phyloP scores from a whole-genome alignment of 2,797 vertebrate genomes.

The Halcyon chelicuti region DNA sequence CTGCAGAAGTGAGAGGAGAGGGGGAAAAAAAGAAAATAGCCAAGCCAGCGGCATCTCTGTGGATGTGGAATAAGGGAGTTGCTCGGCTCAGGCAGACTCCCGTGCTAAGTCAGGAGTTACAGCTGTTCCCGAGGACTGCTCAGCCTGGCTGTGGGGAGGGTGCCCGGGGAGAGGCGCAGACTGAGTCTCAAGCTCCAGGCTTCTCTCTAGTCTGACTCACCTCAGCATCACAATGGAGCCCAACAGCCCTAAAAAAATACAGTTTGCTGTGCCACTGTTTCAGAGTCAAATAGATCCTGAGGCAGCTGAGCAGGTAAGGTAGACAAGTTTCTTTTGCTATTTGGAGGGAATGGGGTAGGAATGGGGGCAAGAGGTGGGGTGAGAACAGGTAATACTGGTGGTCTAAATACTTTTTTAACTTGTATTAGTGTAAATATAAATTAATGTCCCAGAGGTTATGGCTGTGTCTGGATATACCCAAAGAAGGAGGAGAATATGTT shows the following conservation, averaged over 20 bases:
- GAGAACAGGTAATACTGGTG: background rate
- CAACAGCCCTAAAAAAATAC: constrained; percentile 96
- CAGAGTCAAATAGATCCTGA: constrained; percentile 93
- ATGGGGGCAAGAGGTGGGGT: background rate
- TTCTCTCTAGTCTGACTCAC: constrained; percentile 43
- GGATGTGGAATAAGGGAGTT: constrained; percentile 74
- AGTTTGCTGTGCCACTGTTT: constrained; percentile 90
- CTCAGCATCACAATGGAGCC: constrained; percentile 86
- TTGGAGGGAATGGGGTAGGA: background rate
- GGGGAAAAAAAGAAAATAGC: background rate
- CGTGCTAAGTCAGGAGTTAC: constrained; percentile 71
- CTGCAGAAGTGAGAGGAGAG: constrained; percentile 60
- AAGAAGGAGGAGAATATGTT: background rate
- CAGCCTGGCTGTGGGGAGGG: constrained; percentile 72
- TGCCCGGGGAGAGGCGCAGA: constrained; percentile 32
- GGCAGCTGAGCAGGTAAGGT: constrained; percentile 94
- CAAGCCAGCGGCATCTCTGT: constrained; percentile 68
- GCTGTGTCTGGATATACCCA: accelerated
- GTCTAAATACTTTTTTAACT: background rate
- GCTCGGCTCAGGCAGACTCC: constrained; percentile 60
- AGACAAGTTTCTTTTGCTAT: background rate
- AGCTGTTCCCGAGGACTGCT: constrained; percentile 71
- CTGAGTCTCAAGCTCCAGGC: constrained; percentile 17
- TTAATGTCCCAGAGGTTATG: background rate
- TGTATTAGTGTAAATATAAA: background rate